These are phyloP conservation scores for Centruroides sculpturatus DNA, from an alignment of 1,140 invertebrate species.

Conservation along the genomic window DNA sequence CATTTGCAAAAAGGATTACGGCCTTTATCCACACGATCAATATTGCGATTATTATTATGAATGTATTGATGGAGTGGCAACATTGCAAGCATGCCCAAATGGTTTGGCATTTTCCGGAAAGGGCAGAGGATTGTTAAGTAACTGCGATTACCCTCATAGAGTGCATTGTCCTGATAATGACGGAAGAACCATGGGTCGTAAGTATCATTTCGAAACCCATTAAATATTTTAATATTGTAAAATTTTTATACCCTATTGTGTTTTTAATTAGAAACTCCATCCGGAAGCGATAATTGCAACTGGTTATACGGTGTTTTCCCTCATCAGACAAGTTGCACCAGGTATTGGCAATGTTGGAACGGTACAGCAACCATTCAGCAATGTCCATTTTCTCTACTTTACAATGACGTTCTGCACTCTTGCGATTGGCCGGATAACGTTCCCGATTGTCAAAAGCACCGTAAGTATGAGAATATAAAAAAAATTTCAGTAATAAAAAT, in stretches of 20 bases:
- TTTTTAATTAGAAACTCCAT: constrained; percentile 43
- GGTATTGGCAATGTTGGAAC: constrained; percentile 91
- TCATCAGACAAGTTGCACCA: constrained; percentile 78
- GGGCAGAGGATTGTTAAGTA: constrained; percentile 30
- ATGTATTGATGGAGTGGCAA: constrained; percentile 18
- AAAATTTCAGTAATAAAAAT: not conserved
- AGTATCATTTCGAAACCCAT: constrained; percentile 6
- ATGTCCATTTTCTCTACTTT: constrained; percentile 79
- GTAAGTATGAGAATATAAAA: constrained; percentile 43
- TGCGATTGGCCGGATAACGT: constrained; percentile 90
- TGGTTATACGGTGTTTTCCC: constrained; percentile 88
- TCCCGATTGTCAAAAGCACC: constrained; percentile 81
- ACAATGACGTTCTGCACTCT: constrained; percentile 75
- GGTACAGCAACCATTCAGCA: constrained; percentile 80
- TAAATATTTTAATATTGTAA: not conserved
- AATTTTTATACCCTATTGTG: not conserved
- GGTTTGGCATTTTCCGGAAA: constrained; percentile 77
- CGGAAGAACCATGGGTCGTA: constrained; percentile 19
- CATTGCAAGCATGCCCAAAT: constrained; percentile 51
- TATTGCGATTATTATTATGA: constrained; percentile 25
- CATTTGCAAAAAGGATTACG: constrained; percentile 11
- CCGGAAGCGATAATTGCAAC: constrained; percentile 70
- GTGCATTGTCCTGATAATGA: constrained; percentile 19
- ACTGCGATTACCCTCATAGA: constrained; percentile 23
- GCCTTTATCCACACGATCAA: constrained; percentile 21